Percentiles rank a stretch among this genome's conserved stretches.
Evolutionary conservation across 2,888 invertebrate species (phyloP).

Genomic region (Dynastes hyllus): DNA sequence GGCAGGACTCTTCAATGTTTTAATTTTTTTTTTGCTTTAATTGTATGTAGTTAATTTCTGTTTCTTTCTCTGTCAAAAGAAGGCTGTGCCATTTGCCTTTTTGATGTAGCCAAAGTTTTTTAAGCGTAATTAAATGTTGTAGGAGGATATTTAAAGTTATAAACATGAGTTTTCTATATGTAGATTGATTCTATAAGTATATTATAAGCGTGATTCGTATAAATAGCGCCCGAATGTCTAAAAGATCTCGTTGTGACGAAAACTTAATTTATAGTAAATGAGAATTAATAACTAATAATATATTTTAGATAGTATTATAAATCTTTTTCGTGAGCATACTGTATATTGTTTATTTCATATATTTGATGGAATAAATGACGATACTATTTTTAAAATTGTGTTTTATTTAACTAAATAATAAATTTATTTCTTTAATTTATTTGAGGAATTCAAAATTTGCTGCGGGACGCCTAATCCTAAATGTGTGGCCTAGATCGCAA

Average conservation of each 20-base stretch:
- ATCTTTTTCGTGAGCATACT: constrained; percentile 12
- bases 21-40: neutral
- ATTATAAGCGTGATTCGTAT: constrained; percentile 8
- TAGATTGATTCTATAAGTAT: constrained; percentile 18
- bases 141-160: too few species aligned
- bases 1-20: neutral
- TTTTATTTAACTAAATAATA: neutral
- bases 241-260: constrained; percentile 21
- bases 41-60: neutral
- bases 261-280: constrained; percentile 12
- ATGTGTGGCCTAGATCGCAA: too few species aligned
- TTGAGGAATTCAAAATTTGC: too few species aligned
- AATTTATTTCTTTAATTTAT: too few species aligned
- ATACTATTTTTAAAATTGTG: neutral
- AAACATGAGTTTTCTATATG: too few species aligned
- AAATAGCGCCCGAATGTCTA: neutral
- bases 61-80: constrained; percentile 17
- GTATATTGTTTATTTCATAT: constrained; percentile 18
- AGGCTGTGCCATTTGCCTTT: constrained; percentile 50
- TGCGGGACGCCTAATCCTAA: too few species aligned
- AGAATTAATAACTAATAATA: constrained; percentile 4
- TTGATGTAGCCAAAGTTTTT: constrained; percentile 47
- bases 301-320: constrained; percentile 35
- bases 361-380: constrained; percentile 2
- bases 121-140: neutral